Percentiles rank a stretch among this genome's conserved stretches.
phyloP scores from a whole-genome alignment of 2,888 invertebrate species.

The Clistopyga incitator region DNA sequence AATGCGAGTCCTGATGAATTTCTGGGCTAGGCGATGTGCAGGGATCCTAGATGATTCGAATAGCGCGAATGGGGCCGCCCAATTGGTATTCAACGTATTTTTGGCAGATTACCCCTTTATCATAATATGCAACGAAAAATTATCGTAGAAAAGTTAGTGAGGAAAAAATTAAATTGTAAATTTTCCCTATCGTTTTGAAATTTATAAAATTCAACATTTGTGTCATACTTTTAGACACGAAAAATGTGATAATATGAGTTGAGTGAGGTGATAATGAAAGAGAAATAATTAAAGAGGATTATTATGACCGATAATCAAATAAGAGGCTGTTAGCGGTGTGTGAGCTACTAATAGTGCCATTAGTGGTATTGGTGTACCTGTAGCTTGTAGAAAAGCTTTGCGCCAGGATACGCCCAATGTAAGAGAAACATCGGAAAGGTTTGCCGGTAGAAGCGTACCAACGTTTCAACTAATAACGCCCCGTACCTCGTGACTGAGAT shows the following conservation, averaged over 20 bases:
- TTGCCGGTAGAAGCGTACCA: neutral
- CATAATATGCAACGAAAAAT: too few species aligned
- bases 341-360: constrained; percentile 27
- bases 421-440: neutral
- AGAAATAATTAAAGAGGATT: neutral
- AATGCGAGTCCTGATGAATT: constrained; percentile 17
- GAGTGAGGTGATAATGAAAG: constrained; percentile 26
- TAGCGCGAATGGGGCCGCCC: neutral
- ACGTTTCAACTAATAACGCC: constrained; percentile 13
- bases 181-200: neutral
- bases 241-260: constrained; percentile 28
- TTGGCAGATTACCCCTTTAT: neutral
- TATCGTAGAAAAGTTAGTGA: too few species aligned
- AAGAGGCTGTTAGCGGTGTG: constrained; percentile 17
- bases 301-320: neutral
- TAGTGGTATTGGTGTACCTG: neutral
- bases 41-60: neutral
- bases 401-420: neutral
- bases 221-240: neutral
- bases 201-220: neutral
- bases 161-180: neutral
- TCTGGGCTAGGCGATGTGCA: neutral
- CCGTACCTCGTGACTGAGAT: neutral
- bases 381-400: constrained; percentile 14
- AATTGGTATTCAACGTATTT: neutral